Percentiles rank a stretch among this genome's conserved stretches.
These are phyloP conservation scores for Gari tellinella DNA, from an alignment of 2,888 invertebrate species.

Conservation along the genomic window DNA sequence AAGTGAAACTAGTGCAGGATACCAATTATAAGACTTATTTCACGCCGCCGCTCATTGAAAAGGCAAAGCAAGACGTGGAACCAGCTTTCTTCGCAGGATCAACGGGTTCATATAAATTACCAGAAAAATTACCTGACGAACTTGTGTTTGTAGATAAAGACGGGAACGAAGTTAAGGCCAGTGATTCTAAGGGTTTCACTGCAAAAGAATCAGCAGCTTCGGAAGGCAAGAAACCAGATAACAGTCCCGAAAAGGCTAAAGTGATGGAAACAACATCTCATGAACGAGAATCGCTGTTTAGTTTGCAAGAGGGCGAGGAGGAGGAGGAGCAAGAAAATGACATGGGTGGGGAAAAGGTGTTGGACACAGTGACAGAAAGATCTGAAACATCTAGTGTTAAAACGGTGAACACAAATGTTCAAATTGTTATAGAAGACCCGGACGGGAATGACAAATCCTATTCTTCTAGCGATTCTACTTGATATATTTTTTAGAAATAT, in stretches of 20 bases:
- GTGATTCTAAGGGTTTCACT: slow-evolving; percentile 41
- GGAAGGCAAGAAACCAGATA: slow-evolving; percentile 13
- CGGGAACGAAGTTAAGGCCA: slow-evolving; percentile 50
- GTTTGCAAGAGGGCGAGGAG: slow-evolving; percentile 24
- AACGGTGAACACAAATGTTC: too few species aligned
- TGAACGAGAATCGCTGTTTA: slow-evolving; percentile 1
- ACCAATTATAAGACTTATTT: slow-evolving; percentile 69
- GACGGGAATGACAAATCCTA: too few species aligned
- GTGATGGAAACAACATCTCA: not conserved
- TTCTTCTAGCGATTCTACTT: too few species aligned
- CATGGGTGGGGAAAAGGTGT: not conserved
- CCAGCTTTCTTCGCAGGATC: slow-evolving; percentile 75
- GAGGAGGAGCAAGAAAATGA: slow-evolving; percentile 2
- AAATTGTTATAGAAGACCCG: too few species aligned
- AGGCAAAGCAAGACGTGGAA: slow-evolving; percentile 68
- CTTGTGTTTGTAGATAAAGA: slow-evolving; percentile 63
- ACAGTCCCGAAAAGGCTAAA: not conserved
- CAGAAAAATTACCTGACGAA: slow-evolving; percentile 70
- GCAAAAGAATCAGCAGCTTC: slow-evolving; percentile 19
- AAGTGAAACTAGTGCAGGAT: slow-evolving; percentile 58
- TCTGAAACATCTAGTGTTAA: not conserved
- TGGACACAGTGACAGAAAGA: not conserved
- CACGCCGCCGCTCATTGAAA: slow-evolving; percentile 77
- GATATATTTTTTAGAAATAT: too few species aligned
- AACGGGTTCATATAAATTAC: slow-evolving; percentile 63